phyloP scores from a whole-genome alignment of 2,888 invertebrate genomes.

The Leucophenga montana region DNA sequence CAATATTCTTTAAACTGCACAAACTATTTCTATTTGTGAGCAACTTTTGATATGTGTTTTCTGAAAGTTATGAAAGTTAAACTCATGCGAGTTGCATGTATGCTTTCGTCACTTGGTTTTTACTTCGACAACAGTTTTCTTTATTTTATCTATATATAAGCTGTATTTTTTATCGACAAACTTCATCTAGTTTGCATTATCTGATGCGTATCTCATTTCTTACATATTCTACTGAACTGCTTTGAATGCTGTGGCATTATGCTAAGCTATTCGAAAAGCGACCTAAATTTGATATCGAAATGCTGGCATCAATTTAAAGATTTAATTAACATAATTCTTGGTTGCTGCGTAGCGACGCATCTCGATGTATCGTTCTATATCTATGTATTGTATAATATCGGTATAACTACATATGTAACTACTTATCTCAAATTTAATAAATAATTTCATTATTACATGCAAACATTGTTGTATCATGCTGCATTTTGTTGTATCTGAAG shows the following conservation, averaged over 20 bases:
- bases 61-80: too few species aligned
- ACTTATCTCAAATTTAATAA: slow-evolving; percentile 60
- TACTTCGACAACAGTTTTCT: too few species aligned
- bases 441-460: slow-evolving; percentile 64
- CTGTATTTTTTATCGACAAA: too few species aligned
- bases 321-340: slow-evolving; percentile 24
- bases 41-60: too few species aligned
- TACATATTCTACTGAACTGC: too few species aligned
- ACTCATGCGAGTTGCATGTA: too few species aligned
- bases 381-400: not conserved
- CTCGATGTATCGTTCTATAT: not conserved
- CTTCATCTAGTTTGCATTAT: not conserved
- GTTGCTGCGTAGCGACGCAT: not conserved
- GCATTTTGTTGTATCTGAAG: slow-evolving; percentile 26
- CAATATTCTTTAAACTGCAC: too few species aligned
- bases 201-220: not conserved
- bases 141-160: too few species aligned
- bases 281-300: slow-evolving; percentile 5
- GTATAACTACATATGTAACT: slow-evolving; percentile 34
- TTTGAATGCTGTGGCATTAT: too few species aligned
- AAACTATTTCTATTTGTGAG: too few species aligned
- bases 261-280: too few species aligned
- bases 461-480: not conserved
- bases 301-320: slow-evolving; percentile 13
- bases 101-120: too few species aligned